Conservation (phyloP, 1,140 invertebrate species). For the Solen grandis region DNA sequence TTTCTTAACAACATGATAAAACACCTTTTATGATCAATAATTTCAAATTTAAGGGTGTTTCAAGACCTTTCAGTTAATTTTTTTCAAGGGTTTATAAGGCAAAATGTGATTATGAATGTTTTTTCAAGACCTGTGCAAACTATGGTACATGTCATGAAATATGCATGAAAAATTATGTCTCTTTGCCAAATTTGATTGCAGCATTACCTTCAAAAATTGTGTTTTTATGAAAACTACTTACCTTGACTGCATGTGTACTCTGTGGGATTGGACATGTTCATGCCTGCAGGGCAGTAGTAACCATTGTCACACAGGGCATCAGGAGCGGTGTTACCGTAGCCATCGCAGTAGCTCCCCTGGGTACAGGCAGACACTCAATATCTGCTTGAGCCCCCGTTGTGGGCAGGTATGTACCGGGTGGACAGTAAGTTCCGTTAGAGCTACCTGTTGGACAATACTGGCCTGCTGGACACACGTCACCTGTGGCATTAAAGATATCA, state of each 20-base stretch:
- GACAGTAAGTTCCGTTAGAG: slow-evolving; percentile 69
- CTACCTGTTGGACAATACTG: slow-evolving; percentile 75
- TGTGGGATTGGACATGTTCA: slow-evolving; percentile 68
- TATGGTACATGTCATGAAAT: too few relatives aligned
- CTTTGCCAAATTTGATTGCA: too few relatives aligned
- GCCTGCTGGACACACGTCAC: slow-evolving; percentile 73
- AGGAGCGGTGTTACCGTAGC: slow-evolving; percentile 69
- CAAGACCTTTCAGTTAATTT: too few relatives aligned
- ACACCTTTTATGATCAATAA: too few relatives aligned
- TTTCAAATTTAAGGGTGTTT: too few relatives aligned
- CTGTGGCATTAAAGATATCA: slow-evolving; percentile 51
- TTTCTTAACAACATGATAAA: too few relatives aligned
- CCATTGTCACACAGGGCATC: slow-evolving; percentile 70
- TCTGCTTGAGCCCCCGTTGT: slow-evolving; percentile 62
- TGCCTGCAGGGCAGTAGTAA: slow-evolving; percentile 75
- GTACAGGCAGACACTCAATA: slow-evolving; percentile 71
- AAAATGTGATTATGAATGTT: too few relatives aligned
- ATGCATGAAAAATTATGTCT: too few relatives aligned
- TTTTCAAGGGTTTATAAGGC: too few relatives aligned
- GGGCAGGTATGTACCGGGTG: slow-evolving; percentile 73
- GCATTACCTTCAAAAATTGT: too few relatives aligned
- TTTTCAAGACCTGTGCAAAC: too few relatives aligned
- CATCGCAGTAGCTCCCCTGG: slow-evolving; percentile 72
- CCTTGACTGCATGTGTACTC: slow-evolving; percentile 74
- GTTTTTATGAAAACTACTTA: too few relatives aligned